Evolutionary conservation across 2,113 vertebrate genomes (phyloP), one percentile per base, ranked within the genome.

Genomic region (Rhinolophus ferrumequinum): DNA sequence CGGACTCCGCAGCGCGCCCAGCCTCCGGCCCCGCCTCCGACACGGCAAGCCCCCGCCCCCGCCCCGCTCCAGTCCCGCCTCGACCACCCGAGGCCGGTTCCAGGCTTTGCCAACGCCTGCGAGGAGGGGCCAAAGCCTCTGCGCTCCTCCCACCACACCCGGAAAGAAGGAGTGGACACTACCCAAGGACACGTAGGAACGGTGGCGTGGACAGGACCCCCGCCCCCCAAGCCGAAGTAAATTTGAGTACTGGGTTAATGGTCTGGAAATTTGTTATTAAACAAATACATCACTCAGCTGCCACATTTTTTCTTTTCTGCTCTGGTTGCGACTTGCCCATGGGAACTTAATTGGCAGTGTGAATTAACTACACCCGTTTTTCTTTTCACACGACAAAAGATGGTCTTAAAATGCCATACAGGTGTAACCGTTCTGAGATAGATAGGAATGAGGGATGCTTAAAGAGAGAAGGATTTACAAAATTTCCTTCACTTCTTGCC

Each of bases 71-170:
- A 0, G 33, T 21, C 50, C 22, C 1, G 12, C 30, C 50, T 1
- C 1, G 13, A 52, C 41, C 9, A 0, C 35, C 0, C 0, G 0
- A 6, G 6, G 50, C 41, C 0, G 0, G 9, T 8, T 62, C 21
- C 84, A 67, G n/a, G 1, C 7, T 70, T 81, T 50, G 69, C 47
- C 28, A 10, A 4, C 2, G 0, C 19, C 66, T 22, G 52, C 2
- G 4, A 6, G 22, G n/a, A 28, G 9, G 12, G 16, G 33, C 12
- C 14, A 1, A 1, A 21, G 22, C 2, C 13, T 41, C 19, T 2
- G 4, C 10, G 13, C 44, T 13, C 9, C 13, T 12, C 38, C 22
- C 52, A 9, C 10, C 21, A 4, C 21, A 4, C 18, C 16, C 4
- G 0, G 1, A 18, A 18, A 28, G 54, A 41, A 8, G 38, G 4